Evolutionary conservation across 2,797 vertebrate genomes (phyloP), one percentile per base, ranked within the genome.

Genomic region (Clamator glandarius): DNA sequence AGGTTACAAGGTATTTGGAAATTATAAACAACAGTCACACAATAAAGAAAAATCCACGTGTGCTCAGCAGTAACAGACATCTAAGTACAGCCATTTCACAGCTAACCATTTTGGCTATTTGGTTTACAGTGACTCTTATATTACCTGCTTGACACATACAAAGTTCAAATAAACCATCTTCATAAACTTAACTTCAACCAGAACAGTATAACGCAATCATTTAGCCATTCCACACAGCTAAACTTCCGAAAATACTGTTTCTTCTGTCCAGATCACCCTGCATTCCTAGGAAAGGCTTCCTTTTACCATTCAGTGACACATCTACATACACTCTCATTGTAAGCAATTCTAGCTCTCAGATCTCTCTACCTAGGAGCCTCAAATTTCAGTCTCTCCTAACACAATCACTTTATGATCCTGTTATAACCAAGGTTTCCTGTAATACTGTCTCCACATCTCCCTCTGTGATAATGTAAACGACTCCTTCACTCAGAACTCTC

Each of bases 401-500:
- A 9, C 1, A 0, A 31, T 26, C 5, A 3, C 8, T 23, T 54
- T n/a, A 42, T 3, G 28, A 74, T 58, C 21, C 13, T 41, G 2
- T 20, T 1, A 58, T 8, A 19, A 76, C 17, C 20, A 55, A 19
- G 2, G 4, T 29, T 8, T 64, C 51, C 24, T 26, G 15, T 11
- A 17, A 26, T 36, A 50, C 24, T 35, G 29, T 31, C 48, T 50
- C 24, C 48, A 33, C 2, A 5, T 11, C 8, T 63, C 6, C 5
- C 23, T 11, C 46, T 8, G 6, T 8, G 41, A 76, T 6, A 29
- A 33, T 15, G 0, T 24, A 2, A 73, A 31, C 1, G 2, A 36
- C 8, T 59, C 19, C 12, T 35, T 31, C 39, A 26, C 35, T 35
- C 35, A 5, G 2, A 15, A 24, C 24, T 42, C 29, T 16, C 26